Percentiles rank a stretch among this genome's conserved stretches.
Conservation (phyloP, 1,140 invertebrate genomes). For the Muscidifurax raptorellus region DNA sequence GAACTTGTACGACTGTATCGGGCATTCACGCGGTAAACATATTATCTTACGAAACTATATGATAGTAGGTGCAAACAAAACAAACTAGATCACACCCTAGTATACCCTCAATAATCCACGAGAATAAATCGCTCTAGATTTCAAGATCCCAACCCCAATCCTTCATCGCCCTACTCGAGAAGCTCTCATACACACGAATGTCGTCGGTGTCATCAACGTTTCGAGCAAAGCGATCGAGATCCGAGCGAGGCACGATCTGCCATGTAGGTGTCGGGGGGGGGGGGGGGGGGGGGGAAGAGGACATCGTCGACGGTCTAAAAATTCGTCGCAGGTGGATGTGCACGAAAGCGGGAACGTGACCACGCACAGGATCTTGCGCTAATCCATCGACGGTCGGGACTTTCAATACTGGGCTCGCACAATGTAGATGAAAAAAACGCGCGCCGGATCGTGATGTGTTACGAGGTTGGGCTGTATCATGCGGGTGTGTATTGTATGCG, state of each 20-base stretch:
- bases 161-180: background rate
- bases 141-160: background rate
- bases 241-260: constrained; percentile 11
- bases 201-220: background rate
- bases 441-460: background rate
- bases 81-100: background rate
- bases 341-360: constrained; percentile 3
- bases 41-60: background rate
- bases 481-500: constrained; percentile 20
- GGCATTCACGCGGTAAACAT: background rate
- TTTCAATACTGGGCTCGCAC: background rate
- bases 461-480: background rate
- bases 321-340: constrained; percentile 36
- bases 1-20: background rate
- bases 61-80: background rate
- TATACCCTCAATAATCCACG: background rate
- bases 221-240: constrained; percentile 20
- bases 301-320: background rate
- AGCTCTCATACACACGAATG: background rate
- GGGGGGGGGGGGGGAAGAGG: background rate
- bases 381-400: constrained; percentile 13
- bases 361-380: constrained; percentile 10
- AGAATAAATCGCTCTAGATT: background rate
- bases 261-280: constrained; percentile 4
- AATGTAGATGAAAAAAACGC: constrained; percentile 17